Conservation (phyloP, 2,888 invertebrate genomes). For the Pseudococcus jackbeardsleyi region DNA sequence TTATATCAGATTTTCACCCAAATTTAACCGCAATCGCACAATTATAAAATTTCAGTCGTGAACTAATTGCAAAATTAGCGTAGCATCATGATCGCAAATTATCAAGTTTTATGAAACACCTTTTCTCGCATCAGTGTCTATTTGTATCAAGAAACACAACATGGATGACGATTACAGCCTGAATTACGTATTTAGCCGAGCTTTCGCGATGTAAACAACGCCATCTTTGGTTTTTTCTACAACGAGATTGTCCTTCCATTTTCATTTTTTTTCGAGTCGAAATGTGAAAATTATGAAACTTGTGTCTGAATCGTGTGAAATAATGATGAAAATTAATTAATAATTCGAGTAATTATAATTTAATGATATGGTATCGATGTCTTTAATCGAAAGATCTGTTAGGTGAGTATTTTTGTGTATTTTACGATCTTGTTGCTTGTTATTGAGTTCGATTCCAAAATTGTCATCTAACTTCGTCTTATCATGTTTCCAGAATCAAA, state of each 20-base stretch:
- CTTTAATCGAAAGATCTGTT: not conserved
- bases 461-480: not conserved
- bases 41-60: not conserved
- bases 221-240: not conserved
- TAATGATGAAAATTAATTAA: not conserved
- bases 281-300: not conserved
- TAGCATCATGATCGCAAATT: slow-evolving; percentile 39
- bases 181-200: not conserved
- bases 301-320: not conserved
- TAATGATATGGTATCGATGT: not conserved
- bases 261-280: not conserved
- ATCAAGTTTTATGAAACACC: slow-evolving; percentile 45
- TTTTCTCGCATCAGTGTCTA: not conserved
- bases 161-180: not conserved
- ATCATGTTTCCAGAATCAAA: not conserved
- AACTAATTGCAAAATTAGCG: slow-evolving; percentile 46
- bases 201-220: not conserved
- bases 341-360: not conserved
- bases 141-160: not conserved
- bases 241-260: not conserved
- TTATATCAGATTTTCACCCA: not conserved
- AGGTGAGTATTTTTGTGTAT: not conserved
- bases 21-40: not conserved
- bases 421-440: not conserved
- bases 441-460: not conserved